These are phyloP conservation scores for Drosophila ercepeae DNA, from an alignment of 1,140 invertebrate genomes.

Conservation along the genomic window DNA sequence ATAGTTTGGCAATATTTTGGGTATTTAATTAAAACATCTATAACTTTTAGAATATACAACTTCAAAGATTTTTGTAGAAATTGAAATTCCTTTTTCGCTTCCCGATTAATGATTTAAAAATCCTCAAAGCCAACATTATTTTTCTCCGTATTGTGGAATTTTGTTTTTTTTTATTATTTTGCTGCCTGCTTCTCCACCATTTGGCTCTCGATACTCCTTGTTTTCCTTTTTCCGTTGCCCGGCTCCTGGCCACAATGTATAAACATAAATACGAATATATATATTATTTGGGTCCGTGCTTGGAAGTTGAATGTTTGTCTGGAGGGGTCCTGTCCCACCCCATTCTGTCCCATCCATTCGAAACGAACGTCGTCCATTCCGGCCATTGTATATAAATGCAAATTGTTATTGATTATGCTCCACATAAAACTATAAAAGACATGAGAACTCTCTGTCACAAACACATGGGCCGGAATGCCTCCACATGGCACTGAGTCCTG, in stretches of 20 bases:
- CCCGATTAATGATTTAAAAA: constrained; percentile 17
- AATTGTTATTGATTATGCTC: constrained; percentile 80
- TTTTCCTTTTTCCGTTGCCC: constrained; percentile 21
- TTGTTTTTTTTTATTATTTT: constrained; percentile 18
- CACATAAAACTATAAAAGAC: constrained; percentile 59
- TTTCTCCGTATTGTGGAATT: constrained; percentile 8
- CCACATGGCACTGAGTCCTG: background rate
- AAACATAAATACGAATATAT: constrained; percentile 10
- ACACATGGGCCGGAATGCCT: constrained; percentile 16
- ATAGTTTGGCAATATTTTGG: too few species aligned
- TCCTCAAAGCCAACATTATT: background rate
- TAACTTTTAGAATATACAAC: background rate
- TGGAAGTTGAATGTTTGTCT: constrained; percentile 26
- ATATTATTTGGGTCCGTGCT: constrained; percentile 16
- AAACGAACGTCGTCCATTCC: constrained; percentile 40
- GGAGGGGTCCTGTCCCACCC: constrained; percentile 11
- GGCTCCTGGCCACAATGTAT: constrained; percentile 24
- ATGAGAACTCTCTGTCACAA: constrained; percentile 35
- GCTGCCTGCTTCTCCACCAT: constrained; percentile 25
- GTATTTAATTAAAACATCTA: too few species aligned
- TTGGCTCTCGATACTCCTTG: constrained; percentile 41
- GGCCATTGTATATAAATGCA: constrained; percentile 62
- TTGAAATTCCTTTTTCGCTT: background rate
- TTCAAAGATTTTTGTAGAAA: constrained; percentile 1
- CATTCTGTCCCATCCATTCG: constrained; percentile 8